phyloP scores from a whole-genome alignment of 1,140 invertebrate species.

The Meloidogyne hapla region DNA sequence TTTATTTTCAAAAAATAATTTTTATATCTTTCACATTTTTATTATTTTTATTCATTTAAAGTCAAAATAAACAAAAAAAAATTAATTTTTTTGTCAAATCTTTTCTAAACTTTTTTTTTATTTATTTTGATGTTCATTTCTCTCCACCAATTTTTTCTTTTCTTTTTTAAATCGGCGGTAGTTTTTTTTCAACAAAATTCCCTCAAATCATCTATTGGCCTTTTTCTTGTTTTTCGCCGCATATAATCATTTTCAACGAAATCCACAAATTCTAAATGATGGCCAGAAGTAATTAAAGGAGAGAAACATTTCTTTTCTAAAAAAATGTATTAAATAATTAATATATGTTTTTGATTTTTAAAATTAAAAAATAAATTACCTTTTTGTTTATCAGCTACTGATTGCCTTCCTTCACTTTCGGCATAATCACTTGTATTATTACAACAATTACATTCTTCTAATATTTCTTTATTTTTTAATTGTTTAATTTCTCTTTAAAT shows the following conservation, averaged over 20 bases:
- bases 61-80: not conserved
- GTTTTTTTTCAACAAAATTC: conserved; percentile 13
- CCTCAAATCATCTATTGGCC: not conserved
- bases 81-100: not conserved
- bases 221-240: not conserved
- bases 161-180: not conserved
- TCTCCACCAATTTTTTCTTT: not conserved
- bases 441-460: not conserved
- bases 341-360: too few relatives aligned
- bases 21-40: too few relatives aligned
- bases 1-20: too few relatives aligned
- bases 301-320: too few relatives aligned
- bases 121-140: not conserved
- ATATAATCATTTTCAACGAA: not conserved
- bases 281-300: not conserved
- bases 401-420: conserved; percentile 29
- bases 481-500: not conserved
- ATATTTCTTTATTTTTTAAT: conserved; percentile 4
- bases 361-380: not conserved
- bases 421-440: conserved; percentile 10
- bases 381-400: not conserved
- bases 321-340: too few relatives aligned
- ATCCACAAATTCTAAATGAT: not conserved
- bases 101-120: conserved; percentile 1
- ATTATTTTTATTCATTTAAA: not conserved